These are phyloP conservation scores for Anhinga anhinga DNA, from an alignment of 2,113 vertebrate species.

Conservation along the genomic window DNA sequence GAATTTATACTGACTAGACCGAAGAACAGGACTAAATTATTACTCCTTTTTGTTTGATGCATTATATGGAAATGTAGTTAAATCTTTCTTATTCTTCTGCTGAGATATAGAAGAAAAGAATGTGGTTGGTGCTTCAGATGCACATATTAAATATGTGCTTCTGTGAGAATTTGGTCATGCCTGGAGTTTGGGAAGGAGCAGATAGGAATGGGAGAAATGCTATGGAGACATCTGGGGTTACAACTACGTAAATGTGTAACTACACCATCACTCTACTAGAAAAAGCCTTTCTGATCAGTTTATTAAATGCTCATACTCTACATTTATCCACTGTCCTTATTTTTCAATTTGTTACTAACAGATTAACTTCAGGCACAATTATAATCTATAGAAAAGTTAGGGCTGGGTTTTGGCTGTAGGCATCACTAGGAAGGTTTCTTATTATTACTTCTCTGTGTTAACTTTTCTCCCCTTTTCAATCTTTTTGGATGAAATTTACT, in stretches of 20 bases:
- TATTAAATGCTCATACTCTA: neutral
- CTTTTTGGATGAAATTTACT: neutral
- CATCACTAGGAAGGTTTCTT: neutral
- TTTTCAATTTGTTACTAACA: neutral
- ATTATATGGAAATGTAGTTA: neutral
- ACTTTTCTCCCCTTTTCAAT: neutral
- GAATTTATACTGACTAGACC: neutral
- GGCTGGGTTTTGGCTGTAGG: neutral
- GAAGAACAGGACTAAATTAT: neutral
- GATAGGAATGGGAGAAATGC: neutral
- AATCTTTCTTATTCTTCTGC: neutral
- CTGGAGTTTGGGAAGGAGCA: neutral
- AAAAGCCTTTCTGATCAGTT: neutral
- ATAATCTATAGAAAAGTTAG: neutral
- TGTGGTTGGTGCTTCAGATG: neutral
- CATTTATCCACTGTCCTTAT: neutral
- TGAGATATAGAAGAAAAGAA: neutral
- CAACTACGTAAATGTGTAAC: neutral
- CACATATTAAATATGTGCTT: neutral
- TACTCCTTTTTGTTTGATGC: neutral
- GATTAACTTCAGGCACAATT: neutral
- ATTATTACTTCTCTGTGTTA: neutral
- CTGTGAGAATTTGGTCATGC: neutral
- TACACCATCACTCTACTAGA: neutral
- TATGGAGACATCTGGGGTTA: neutral